A percentile compares a stretch with the other conserved stretches of the same genome.
These are phyloP conservation scores for Orbicella faveolata DNA, from an alignment of 64 coral and sea anemone genomes.

Conservation along the genomic window DNA sequence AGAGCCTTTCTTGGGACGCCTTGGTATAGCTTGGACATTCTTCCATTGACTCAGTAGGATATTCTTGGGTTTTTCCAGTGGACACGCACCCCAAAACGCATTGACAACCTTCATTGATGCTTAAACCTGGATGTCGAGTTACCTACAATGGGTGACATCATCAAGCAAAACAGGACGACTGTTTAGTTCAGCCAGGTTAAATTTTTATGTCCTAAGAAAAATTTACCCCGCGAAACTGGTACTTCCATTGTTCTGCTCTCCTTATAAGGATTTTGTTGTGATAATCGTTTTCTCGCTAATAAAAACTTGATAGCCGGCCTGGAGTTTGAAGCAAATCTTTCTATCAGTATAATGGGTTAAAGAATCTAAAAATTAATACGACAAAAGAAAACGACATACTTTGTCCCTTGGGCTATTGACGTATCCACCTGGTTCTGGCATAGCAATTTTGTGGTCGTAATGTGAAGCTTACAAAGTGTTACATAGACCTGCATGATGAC, in stretches of 20 bases:
- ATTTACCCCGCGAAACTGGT: background rate
- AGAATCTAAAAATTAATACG: background rate
- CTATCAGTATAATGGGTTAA: constrained; percentile 32
- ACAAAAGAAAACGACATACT: too few species aligned
- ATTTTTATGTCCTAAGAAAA: constrained; percentile 9
- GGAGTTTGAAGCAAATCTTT: background rate
- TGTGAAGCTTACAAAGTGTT: too few species aligned
- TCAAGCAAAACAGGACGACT: constrained; percentile 8
- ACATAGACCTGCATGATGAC: too few species aligned
- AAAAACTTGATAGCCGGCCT: constrained; percentile 46
- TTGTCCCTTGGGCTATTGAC: too few species aligned
- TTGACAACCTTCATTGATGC: constrained; percentile 23
- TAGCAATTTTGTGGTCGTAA: too few species aligned
- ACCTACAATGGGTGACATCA: constrained; percentile 48
- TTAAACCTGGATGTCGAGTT: constrained; percentile 17
- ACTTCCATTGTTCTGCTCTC: constrained; percentile 22
- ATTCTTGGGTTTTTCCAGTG: background rate
- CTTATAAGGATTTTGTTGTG: constrained; percentile 18
- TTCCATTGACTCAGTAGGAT: constrained; percentile 41
- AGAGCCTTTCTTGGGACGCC: background rate
- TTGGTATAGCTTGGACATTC: constrained; percentile 13
- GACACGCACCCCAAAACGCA: background rate
- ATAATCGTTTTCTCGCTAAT: constrained; percentile 15
- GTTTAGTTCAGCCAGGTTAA: constrained; percentile 10
- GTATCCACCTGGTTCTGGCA: too few species aligned